Evolutionary conservation across 2,888 invertebrate species (phyloP).

Genomic region (Phrixothrix hirtus): DNA sequence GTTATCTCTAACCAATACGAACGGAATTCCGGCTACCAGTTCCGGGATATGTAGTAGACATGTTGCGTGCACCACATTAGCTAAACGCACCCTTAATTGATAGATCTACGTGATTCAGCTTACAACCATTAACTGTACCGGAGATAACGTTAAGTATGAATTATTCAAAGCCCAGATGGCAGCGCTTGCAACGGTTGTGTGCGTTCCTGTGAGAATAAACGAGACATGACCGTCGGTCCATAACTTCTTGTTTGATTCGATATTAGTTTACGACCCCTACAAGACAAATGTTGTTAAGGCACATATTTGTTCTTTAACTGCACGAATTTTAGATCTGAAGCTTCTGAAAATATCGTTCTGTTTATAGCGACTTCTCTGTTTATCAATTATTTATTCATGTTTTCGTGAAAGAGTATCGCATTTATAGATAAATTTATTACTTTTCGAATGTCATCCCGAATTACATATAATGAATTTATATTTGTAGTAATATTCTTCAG

Average conservation of each 20-base stretch:
- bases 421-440: conserved; percentile 22
- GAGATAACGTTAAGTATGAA: conserved; percentile 44
- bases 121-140: conserved; percentile 45
- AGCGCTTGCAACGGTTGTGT: conserved; percentile 23
- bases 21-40: conserved; percentile 34
- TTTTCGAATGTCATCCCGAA: conserved; percentile 15
- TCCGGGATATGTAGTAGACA: conserved; percentile 38
- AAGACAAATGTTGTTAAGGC: conserved; percentile 18
- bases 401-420: conserved; percentile 10
- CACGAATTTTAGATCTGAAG: conserved; percentile 1
- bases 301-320: conserved; percentile 5
- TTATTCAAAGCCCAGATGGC: conserved; percentile 40
- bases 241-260: conserved; percentile 37
- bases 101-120: conserved; percentile 44
- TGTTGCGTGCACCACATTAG: conserved; percentile 45
- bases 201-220: conserved; percentile 16
- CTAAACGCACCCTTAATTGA: conserved; percentile 45
- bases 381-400: conserved; percentile 24
- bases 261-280: conserved; percentile 31
- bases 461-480: conserved; percentile 23
- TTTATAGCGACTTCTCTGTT: conserved; percentile 1
- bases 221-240: conserved; percentile 21
- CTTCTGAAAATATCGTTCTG: conserved; percentile 5
- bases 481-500: conserved; percentile 8
- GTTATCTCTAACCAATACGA: conserved; percentile 26